These are phyloP conservation scores for Epiblema foenella DNA, from an alignment of 2,888 invertebrate genomes.

Conservation along the genomic window DNA sequence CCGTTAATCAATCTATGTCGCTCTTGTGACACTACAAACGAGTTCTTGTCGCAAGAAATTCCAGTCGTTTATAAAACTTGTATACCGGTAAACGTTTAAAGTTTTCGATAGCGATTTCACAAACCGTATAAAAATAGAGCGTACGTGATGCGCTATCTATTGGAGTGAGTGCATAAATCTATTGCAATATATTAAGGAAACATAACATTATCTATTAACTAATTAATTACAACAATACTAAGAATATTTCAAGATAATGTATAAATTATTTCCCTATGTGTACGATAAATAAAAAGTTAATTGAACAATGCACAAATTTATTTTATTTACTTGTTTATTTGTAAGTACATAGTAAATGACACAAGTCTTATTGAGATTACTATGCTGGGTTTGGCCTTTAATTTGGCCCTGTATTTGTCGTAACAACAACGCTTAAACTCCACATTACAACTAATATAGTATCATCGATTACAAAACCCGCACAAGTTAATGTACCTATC, in stretches of 20 bases:
- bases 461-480: constrained; percentile 31
- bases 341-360: no score
- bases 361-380: no score
- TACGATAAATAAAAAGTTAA: constrained; percentile 5
- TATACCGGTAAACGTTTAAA: neutral
- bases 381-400: no score
- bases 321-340: constrained; percentile 2
- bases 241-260: constrained; percentile 10
- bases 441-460: neutral
- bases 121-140: neutral
- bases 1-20: constrained; percentile 5
- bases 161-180: constrained; percentile 2
- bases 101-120: constrained; percentile 14
- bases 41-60: constrained; percentile 24
- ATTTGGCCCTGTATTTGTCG: no score
- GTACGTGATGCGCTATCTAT: neutral
- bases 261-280: constrained; percentile 2
- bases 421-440: no score
- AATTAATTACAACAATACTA: constrained; percentile 12
- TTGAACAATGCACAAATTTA: constrained; percentile 14
- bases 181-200: constrained; percentile 6
- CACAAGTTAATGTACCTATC: constrained; percentile 34
- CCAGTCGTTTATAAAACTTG: constrained; percentile 10
- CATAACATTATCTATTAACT: constrained; percentile 3
- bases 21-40: constrained; percentile 5